Conservation (phyloP, 2,113 vertebrate genomes). For the Cygnus buccinator region DNA sequence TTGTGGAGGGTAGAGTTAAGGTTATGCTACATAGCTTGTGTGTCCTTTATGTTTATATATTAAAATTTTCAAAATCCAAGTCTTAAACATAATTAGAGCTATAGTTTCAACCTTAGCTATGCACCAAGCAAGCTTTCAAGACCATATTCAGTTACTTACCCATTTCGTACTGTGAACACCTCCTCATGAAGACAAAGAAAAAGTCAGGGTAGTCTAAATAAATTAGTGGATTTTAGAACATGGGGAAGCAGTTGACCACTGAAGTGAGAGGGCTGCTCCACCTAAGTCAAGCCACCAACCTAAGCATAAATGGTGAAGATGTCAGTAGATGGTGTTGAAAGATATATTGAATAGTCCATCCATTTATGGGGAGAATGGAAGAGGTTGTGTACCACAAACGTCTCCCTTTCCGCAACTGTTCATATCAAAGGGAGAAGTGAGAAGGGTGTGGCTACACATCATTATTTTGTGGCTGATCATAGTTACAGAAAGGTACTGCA, state of each 20-base stretch:
- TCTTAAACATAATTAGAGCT: not conserved
- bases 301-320: not conserved
- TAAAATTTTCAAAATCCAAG: not conserved
- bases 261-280: not conserved
- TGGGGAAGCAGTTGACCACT: fast-evolving
- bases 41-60: not conserved
- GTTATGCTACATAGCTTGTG: not conserved
- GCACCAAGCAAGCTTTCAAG: not conserved
- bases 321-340: not conserved
- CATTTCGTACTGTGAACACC: not conserved
- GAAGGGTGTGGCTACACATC: not conserved
- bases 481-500: conserved; percentile 12
- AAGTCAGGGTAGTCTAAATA: not conserved
- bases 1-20: not conserved
- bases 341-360: not conserved
- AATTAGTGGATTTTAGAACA: not conserved
- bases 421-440: not conserved
- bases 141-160: not conserved
- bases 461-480: not conserved
- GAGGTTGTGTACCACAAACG: not conserved
- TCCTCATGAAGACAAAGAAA: not conserved
- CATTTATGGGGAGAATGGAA: not conserved
- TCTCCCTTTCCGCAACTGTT: not conserved
- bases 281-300: not conserved
- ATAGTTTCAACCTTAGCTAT: not conserved